Evolutionary conservation across 1,140 invertebrate genomes (phyloP), one percentile per base, ranked within the genome.

Genomic region (Halyomorpha halys): DNA sequence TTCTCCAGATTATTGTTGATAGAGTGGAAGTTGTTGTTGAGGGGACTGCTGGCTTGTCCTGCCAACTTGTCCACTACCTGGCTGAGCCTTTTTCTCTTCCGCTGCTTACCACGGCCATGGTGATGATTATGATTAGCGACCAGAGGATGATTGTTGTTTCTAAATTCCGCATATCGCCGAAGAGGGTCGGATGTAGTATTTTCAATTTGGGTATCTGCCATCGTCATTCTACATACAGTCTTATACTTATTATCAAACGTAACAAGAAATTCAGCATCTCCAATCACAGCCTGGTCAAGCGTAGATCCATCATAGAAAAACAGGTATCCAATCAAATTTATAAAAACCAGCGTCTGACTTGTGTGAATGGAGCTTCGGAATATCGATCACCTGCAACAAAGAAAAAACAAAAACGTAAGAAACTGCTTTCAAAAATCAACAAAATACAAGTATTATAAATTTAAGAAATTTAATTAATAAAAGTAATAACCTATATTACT

Each of bases 71-170:
- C 84, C 51, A 89, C 72, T 1, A 89, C 86, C 68, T 87, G 85
- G 65, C 82, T 86, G 16, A 89, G 73, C n/a, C 86, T 76, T 71
- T 86, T 87, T 23, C 86, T 77, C 72, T 88, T 88, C 27, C 84
- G 78, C 62, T 82, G 77, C 66, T 82, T 81, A 44, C 51, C 44
- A 23, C 44, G 15, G 45, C 51, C 44, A 30, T 59, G 60, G 34
- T 39, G 34, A 13, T 69, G 65, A 49, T 70, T 68, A 23, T 70
- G 65, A 64, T 70, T 69, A 51, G 64, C 61, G n/a, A 67, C 70
- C 70, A 76, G 76, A 14, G 78, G 78, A 65, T 81, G 78, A 66
- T 83, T 83, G 59, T 83, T 79, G 65, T 84, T 84, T 61, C 80
- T 79, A 61, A 79, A 54, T 79, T 77, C 51, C 79, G 77, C 78